Evolutionary conservation across 1,140 invertebrate genomes (phyloP).

Genomic region (Drosophila cardini): DNA sequence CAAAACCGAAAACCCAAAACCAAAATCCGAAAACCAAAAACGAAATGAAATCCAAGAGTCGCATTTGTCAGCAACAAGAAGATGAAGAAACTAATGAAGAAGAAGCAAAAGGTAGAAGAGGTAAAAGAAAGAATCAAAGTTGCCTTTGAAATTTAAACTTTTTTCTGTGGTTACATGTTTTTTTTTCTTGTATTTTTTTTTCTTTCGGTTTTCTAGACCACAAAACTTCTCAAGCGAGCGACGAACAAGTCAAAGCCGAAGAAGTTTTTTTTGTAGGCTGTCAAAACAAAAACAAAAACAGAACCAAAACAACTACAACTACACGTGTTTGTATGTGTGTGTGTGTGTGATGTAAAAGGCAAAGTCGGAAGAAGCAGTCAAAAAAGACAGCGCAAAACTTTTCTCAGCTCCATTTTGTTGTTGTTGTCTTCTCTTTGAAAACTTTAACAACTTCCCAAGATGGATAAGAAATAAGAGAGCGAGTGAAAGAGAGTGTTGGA

Average conservation of each 20-base stretch:
- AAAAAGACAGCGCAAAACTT: conserved; percentile 64
- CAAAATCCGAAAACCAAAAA: conserved; percentile 40
- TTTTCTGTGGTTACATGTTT: conserved; percentile 71
- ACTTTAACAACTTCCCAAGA: conserved; percentile 77
- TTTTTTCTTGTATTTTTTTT: conserved; percentile 35
- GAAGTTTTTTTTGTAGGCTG: conserved; percentile 40
- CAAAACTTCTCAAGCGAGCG: conserved; percentile 52
- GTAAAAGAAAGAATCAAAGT: conserved; percentile 48
- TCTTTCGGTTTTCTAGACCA: conserved; percentile 68
- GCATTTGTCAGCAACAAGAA: conserved; percentile 42
- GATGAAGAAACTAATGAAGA: conserved; percentile 24
- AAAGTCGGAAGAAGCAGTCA: conserved; percentile 73
- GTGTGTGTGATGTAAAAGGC: conserved; percentile 52
- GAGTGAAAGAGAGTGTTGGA: neutral
- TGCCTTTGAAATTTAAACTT: conserved; percentile 81
- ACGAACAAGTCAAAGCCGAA: conserved; percentile 43
- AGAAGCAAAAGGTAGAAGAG: conserved; percentile 23
- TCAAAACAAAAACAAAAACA: conserved; percentile 63
- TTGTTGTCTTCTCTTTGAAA: conserved; percentile 45
- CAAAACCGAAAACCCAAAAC: conserved; percentile 55
- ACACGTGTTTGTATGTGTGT: conserved; percentile 58
- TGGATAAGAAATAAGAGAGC: conserved; percentile 44
- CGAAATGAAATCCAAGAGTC: conserved; percentile 77
- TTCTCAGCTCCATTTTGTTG: conserved; percentile 56
- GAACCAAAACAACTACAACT: conserved; percentile 53